Percentiles rank a stretch among this genome's conserved stretches.
These are phyloP conservation scores for Heliconius charithonia DNA, from an alignment of 2,888 invertebrate species.

Conservation along the genomic window DNA sequence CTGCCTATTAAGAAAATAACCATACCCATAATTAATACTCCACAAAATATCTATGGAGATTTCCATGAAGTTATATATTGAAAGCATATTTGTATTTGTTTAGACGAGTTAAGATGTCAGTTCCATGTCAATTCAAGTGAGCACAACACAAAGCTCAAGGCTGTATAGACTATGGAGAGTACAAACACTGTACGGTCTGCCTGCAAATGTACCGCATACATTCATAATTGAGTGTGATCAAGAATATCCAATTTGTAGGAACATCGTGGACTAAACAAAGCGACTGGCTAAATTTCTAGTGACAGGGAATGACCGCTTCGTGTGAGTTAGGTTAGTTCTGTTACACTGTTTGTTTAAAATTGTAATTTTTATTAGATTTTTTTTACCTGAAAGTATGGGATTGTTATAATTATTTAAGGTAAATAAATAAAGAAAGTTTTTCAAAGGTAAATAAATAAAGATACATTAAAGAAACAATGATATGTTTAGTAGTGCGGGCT, in stretches of 20 bases:
- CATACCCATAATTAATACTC: no score
- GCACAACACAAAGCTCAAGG: slow-evolving; percentile 4
- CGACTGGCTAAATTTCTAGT: slow-evolving; percentile 70
- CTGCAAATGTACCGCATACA: slow-evolving; percentile 8
- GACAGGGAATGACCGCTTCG: slow-evolving; percentile 64
- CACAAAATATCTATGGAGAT: no score
- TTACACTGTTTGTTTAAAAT: slow-evolving; percentile 47
- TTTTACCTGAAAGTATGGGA: not conserved
- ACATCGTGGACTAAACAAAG: slow-evolving; percentile 44
- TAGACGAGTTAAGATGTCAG: slow-evolving; percentile 16
- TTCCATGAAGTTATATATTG: not conserved
- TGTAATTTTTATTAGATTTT: not conserved
- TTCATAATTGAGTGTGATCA: slow-evolving; percentile 43
- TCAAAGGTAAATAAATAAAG: no score
- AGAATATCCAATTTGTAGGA: slow-evolving; percentile 42
- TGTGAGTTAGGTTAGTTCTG: slow-evolving; percentile 51
- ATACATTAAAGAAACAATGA: no score
- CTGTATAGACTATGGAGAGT: not conserved
- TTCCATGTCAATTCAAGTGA: slow-evolving; percentile 37
- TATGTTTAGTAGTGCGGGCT: no score
- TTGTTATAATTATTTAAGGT: no score
- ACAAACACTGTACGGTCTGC: not conserved
- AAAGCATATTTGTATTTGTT: slow-evolving; percentile 4
- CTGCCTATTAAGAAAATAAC: not conserved
- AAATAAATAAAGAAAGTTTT: no score